Evolutionary conservation across 2,113 vertebrate species (phyloP).

Genomic region (Rhagologus leucostigma): DNA sequence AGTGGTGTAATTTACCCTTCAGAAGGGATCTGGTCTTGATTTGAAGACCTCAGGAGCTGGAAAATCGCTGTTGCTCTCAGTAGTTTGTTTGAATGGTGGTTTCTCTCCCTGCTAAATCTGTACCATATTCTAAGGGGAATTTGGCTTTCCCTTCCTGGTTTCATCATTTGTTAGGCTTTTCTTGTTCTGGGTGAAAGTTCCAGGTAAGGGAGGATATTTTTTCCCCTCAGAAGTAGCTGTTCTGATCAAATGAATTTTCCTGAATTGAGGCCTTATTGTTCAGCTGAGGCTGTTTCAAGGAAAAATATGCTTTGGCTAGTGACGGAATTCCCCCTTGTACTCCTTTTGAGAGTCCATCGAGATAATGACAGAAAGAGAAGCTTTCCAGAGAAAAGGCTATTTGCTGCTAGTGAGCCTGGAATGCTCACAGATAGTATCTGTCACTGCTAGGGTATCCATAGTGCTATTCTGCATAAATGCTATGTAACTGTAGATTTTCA

Average conservation of each 20-base stretch:
- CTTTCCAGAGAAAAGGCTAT: background rate
- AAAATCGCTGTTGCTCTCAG: slow-evolving; percentile 2
- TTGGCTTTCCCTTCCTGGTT: background rate
- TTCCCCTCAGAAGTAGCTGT: background rate
- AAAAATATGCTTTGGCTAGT: background rate
- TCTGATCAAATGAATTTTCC: background rate
- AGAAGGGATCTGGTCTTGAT: slow-evolving; percentile 33
- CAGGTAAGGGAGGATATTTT: background rate
- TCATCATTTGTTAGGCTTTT: background rate
- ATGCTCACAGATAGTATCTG: background rate
- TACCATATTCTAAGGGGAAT: background rate
- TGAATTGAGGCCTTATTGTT: background rate
- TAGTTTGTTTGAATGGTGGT: slow-evolving; percentile 25
- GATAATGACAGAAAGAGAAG: background rate
- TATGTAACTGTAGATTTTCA: background rate
- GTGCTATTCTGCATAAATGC: background rate
- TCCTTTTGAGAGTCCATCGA: background rate
- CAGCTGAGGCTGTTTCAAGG: background rate
- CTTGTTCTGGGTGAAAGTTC: background rate
- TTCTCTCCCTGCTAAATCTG: slow-evolving; percentile 24
- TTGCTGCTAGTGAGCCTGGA: background rate
- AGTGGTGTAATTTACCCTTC: background rate
- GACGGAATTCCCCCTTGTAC: background rate
- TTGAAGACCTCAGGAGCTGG: slow-evolving; percentile 31
- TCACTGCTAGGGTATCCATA: background rate